Evolutionary conservation across 2,797 vertebrate genomes (phyloP), one percentile per base, ranked within the genome.

Genomic region (Tinamus major): DNA sequence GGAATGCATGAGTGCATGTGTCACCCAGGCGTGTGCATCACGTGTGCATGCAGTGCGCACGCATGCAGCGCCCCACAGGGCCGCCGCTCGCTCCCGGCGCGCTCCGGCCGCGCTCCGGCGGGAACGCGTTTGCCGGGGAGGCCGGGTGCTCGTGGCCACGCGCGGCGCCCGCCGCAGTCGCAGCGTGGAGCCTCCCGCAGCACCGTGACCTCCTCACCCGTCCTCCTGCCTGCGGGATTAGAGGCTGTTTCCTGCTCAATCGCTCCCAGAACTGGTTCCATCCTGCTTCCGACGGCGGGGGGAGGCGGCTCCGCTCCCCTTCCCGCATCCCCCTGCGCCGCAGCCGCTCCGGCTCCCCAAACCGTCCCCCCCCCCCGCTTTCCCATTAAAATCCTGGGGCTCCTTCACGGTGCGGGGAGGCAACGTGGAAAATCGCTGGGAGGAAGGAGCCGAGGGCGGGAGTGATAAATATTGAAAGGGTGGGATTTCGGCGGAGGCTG

Each of bases 401-500:
- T 86, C 85, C 89, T 92, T 87, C 79, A 74, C n/a, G 91, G 89
- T 93, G 96, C 72, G 35, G 74, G 61, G 87, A 93, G 79, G 56
- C 92, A 77, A 92, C 35, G 79, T 93, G 95, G 95, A 89, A 96
- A 95, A 96, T 80, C n/a, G 94, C 96, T 87, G 77, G 94, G 96
- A 98, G 96, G 97, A 97, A 97, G 89, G 94, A 97, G 96, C 95
- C 77, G 96, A 97, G 97, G 97, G 97, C 96, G 96, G 91, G 97
- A 97, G 97, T 97, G 97, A 98, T 98, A 98, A 98, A 98, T 98
- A 98, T 98, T 98, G 97, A 98, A 98, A 98, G 98, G 97, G 97
- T 98, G 98, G 97, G 97, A 98, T 98, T 98, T 98, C 95, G 96
- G 97, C 97, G 97, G 94, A 97, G 97, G 97, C 98, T 97, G 97